Evolutionary conservation across 2,113 vertebrate genomes (phyloP).

Genomic region (Azemiops feae): DNA sequence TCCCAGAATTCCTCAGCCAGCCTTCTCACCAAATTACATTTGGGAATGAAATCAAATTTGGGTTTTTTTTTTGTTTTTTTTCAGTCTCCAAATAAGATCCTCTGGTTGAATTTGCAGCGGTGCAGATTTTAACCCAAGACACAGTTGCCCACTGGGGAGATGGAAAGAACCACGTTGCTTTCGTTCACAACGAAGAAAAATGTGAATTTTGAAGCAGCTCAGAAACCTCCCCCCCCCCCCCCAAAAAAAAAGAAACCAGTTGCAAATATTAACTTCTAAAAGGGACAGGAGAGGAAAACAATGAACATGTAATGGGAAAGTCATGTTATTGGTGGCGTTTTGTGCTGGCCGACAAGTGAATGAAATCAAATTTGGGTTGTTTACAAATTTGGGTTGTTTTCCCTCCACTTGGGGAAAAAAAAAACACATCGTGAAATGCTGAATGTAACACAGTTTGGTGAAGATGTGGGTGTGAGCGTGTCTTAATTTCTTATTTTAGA

Average conservation of each 20-base stretch:
- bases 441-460: background rate
- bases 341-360: background rate
- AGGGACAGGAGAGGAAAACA: background rate
- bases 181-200: background rate
- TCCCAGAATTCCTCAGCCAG: background rate
- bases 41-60: too few species aligned
- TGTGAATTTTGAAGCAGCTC: background rate
- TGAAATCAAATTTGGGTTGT: background rate
- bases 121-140: background rate
- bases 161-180: background rate
- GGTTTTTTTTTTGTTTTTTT: too few species aligned
- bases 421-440: background rate
- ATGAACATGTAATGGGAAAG: background rate
- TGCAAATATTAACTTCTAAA: background rate
- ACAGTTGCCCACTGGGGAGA: background rate
- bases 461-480: background rate
- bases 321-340: background rate
- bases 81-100: too few species aligned
- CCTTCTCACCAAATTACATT: background rate
- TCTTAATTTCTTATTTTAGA: background rate
- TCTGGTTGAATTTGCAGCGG: background rate
- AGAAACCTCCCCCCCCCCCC: background rate
- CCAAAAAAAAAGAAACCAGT: background rate
- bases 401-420: background rate
- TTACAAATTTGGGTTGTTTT: too few species aligned